These are phyloP conservation scores for Characodon lateralis DNA, from an alignment of 2,797 vertebrate species.

Conservation along the genomic window DNA sequence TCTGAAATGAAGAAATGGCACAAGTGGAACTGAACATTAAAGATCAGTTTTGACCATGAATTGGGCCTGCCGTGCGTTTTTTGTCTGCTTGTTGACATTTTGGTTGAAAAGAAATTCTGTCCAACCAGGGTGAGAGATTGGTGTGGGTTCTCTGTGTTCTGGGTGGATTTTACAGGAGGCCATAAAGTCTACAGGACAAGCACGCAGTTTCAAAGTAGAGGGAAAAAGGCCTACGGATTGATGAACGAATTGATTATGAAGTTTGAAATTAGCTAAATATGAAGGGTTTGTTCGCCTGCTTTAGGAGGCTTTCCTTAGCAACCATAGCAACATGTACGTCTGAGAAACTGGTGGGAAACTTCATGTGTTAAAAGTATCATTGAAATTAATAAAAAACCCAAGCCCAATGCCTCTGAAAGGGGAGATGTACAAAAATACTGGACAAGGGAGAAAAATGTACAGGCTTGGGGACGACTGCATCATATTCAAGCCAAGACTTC, in stretches of 20 bases:
- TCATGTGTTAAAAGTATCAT: no score
- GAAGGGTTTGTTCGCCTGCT: no score
- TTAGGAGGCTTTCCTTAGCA: no score
- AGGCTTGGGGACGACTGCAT: no score
- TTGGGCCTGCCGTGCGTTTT: slow-evolving; percentile 9
- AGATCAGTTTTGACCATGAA: slow-evolving; percentile 61
- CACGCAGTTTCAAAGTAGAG: not conserved
- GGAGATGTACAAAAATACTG: no score
- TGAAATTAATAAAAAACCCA: no score
- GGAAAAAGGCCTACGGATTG: not conserved
- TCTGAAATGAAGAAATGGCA: slow-evolving; percentile 65
- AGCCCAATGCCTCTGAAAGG: no score
- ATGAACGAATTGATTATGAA: not conserved
- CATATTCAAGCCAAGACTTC: no score
- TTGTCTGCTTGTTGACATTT: not conserved
- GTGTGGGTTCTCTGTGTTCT: not conserved
- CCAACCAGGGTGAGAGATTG: not conserved
- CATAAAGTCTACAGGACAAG: not conserved
- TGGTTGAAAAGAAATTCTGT: not conserved
- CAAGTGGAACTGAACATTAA: slow-evolving; percentile 71
- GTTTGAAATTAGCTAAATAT: no score
- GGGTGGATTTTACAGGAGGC: not conserved
- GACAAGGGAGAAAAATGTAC: no score
- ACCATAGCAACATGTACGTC: no score
- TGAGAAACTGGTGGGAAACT: no score